phyloP scores from a whole-genome alignment of 2,888 invertebrate species.

The Trichopria drosophilae region DNA sequence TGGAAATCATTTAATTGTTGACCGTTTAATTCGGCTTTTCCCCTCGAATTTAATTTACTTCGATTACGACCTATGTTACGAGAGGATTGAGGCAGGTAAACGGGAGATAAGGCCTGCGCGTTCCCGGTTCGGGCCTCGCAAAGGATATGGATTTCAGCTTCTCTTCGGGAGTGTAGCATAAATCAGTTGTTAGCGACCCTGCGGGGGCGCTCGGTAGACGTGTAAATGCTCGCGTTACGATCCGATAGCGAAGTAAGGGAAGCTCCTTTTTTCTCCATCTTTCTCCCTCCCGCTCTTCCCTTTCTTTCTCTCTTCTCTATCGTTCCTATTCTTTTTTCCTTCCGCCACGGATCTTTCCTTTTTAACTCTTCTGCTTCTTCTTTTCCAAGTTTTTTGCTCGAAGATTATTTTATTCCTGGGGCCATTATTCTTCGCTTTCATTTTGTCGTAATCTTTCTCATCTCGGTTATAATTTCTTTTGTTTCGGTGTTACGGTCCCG shows the following conservation, averaged over 20 bases:
- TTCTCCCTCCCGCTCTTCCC: too few relatives aligned
- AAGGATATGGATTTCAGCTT: constrained; percentile 49
- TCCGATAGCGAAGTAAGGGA: constrained; percentile 50
- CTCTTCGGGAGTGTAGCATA: constrained; percentile 46
- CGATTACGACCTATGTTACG: too few relatives aligned
- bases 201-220: constrained; percentile 51
- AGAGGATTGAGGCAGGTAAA: too few relatives aligned
- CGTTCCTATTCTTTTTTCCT: constrained; percentile 25
- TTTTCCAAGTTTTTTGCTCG: constrained; percentile 28
- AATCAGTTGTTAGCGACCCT: constrained; percentile 46
- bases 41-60: too few relatives aligned
- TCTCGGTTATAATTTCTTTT: constrained; percentile 23
- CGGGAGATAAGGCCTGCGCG: constrained; percentile 36
- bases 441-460: constrained; percentile 24
- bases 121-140: constrained; percentile 32
- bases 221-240: constrained; percentile 56
- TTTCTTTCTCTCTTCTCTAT: constrained; percentile 34
- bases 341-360: too few relatives aligned
- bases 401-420: constrained; percentile 13
- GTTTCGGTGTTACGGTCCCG: too few relatives aligned
- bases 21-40: too few relatives aligned
- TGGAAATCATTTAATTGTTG: too few relatives aligned
- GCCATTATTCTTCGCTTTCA: constrained; percentile 14
- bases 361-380: constrained; percentile 21
- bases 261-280: constrained; percentile 37